Conservation (phyloP, 2,888 invertebrate genomes). For the Aleiodes leptofemur region DNA sequence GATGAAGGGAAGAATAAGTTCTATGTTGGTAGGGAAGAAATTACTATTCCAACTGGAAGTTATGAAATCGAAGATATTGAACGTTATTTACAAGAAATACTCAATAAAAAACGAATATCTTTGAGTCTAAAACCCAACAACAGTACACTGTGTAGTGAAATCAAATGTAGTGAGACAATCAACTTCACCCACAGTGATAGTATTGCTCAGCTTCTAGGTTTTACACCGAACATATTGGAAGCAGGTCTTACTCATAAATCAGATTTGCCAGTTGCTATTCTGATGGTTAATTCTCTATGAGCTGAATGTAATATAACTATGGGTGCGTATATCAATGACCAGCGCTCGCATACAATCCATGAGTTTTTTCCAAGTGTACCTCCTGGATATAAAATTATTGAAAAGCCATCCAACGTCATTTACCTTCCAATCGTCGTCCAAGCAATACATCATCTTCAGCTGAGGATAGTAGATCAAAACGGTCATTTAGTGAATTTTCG, state of each 20-base stretch:
- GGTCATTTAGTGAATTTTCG: slow-evolving; percentile 60
- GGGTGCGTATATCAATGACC: slow-evolving; percentile 62
- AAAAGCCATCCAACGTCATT: no score
- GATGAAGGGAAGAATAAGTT: slow-evolving; percentile 61
- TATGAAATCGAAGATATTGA: slow-evolving; percentile 64
- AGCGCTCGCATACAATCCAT: slow-evolving; percentile 58
- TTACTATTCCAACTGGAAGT: slow-evolving; percentile 60
- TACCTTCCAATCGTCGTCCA: slow-evolving; percentile 51
- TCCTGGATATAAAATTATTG: no score
- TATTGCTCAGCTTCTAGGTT: slow-evolving; percentile 50
- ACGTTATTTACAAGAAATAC: slow-evolving; percentile 45
- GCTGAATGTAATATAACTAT: slow-evolving; percentile 63
- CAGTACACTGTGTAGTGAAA: slow-evolving; percentile 61
- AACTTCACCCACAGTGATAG: slow-evolving; percentile 51
- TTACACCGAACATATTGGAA: slow-evolving; percentile 29
- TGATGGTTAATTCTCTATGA: slow-evolving; percentile 60
- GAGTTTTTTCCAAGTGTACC: no score
- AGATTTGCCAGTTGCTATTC: slow-evolving; percentile 64
- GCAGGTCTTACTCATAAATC: slow-evolving; percentile 57
- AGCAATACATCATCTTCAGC: slow-evolving; percentile 53
- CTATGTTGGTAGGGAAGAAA: slow-evolving; percentile 43
- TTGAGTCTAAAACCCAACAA: slow-evolving; percentile 57
- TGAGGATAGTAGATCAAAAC: slow-evolving; percentile 57
- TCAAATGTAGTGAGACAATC: slow-evolving; percentile 45
- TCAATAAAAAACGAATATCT: not conserved